Base-by-base conservation (phyloP, 37 sponge, comb jelly and placozoan species). In the Geodia barretti region DNA sequence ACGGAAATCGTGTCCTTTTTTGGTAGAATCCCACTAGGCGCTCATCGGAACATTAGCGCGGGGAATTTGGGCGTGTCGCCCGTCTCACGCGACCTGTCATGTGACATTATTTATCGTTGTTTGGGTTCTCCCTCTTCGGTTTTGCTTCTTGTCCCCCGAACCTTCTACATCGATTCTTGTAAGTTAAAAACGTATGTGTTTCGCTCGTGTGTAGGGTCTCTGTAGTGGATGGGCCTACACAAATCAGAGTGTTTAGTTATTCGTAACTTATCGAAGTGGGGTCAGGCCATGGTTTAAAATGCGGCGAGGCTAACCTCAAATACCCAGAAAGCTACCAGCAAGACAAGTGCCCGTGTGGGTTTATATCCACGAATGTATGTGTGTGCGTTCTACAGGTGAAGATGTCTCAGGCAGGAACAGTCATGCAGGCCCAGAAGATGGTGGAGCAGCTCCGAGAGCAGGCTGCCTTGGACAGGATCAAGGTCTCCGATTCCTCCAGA, bases 391-490 rank as follows among this genome's bases (percentile, higher is more conserved):
- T 47, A n/a, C n/a, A n/a, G n/a, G 36, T 7, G 24, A 47, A 60
- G 63, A 74, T 87, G 82, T 60, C 84, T 20, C 29, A 39, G 26
- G 19, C 84, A 63, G 54, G 54, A 47, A 25, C 63, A 3, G 35
- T 60, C 17, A 9, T 54, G 41, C 90, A 84, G 54, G 84, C 79
- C 0, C 80, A 84, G 61, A 26, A 29, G 19, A 42, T 61, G 23
- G 84, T 93, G 11, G 84, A 89, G 8, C 90, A 89, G 64, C 80
- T 93, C 25, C 32, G 88, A 19, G 38, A 47, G 21, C 91, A 93
- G 59, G 87, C 87, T 0, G 41, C 39, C 19, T 32, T 90, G n/a
- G 90, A 89, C 14, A 78, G 94, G 34, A 60, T 77, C 20, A 72
- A 64, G 47, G 91, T 93, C 9, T 93, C 94, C 0, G 88, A 88